Evolutionary conservation across 92 coral and sea anemone genomes (phyloP), one percentile per base, ranked within the genome.

Genomic region (Phenganax stokvisi): DNA sequence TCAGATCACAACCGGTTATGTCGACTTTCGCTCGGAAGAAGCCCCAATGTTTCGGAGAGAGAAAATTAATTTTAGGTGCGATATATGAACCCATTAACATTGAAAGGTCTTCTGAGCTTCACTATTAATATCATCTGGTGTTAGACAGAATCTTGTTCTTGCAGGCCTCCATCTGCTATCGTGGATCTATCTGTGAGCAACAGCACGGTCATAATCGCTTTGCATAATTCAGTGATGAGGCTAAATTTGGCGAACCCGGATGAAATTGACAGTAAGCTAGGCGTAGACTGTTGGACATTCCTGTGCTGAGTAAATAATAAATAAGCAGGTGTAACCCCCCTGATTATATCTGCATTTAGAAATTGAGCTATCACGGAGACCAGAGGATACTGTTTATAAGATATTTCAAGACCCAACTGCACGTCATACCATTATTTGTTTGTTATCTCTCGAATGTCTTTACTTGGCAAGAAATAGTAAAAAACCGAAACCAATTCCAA

Each of bases 331-430:
- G 25, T 20, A 20, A 61, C 67, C 15, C 0, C 56, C 25, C 25
- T 62, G 27, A 59, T 11, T 13, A 20, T 30, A 54, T 77, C 12
- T 47, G 44, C 55, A 60, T n/a, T 9, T 55, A 91, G 97, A 87
- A 72, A 90, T 94, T 75, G 98, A 94, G 27, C 74, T 92, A 54
- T 87, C 97, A 55, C 90, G 86, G 69, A 82, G 94, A 60, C 69
- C 88, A 67, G 98, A 94, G 76, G 98, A 94, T 83, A 89, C 92
- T 17, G 87, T 94, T 56, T 89, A 92, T 65, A 86, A 80, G 84
- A 81, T 94, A 77, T 94, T 90, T 80, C 87, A 90, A 69, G 98
- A 94, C 71, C 97, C 98, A 16, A 92, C 97, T 17, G 98, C 97
- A 65, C 83, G 97, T 30, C 98, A 94, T 79, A 83, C 89, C 2